Evolutionary conservation across 2,113 vertebrate species (phyloP).

Genomic region (Sylvilagus bachmani): DNA sequence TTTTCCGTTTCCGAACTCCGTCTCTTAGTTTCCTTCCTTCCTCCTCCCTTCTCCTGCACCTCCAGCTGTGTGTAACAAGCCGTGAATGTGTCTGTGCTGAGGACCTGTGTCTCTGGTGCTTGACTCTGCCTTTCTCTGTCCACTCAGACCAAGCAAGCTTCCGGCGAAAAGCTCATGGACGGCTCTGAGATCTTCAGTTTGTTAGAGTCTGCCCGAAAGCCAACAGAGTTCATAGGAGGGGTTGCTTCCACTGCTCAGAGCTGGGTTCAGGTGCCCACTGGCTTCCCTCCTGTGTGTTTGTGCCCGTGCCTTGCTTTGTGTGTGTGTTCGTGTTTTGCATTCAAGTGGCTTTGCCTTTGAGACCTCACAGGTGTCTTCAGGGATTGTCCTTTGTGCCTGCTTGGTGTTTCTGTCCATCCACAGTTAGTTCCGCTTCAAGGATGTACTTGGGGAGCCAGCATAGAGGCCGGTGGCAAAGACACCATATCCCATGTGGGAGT

Average conservation of each 20-base stretch:
- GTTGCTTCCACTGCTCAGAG: slow-evolving; percentile 90
- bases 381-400: not conserved
- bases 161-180: slow-evolving; percentile 90
- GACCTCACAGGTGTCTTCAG: not conserved
- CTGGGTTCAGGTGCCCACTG: slow-evolving; percentile 93
- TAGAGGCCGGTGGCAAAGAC: too few species aligned
- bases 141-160: slow-evolving; percentile 92
- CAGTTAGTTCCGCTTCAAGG: not conserved
- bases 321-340: not conserved
- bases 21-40: slow-evolving; percentile 70
- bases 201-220: slow-evolving; percentile 91
- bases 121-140: slow-evolving; percentile 92
- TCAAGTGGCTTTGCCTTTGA: not conserved
- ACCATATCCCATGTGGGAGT: too few species aligned
- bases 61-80: slow-evolving; percentile 77
- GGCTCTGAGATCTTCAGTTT: slow-evolving; percentile 92
- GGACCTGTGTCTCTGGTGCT: slow-evolving; percentile 67
- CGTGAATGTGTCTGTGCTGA: slow-evolving; percentile 50
- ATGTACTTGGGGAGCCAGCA: not conserved
- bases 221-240: slow-evolving; percentile 95
- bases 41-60: slow-evolving; percentile 75
- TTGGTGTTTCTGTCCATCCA: not conserved
- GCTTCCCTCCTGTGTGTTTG: slow-evolving; percentile 77
- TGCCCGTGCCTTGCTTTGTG: slow-evolving; percentile 60
- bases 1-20: slow-evolving; percentile 82